phyloP scores from a whole-genome alignment of 1,140 invertebrate genomes.

The Meteorus sp. region DNA sequence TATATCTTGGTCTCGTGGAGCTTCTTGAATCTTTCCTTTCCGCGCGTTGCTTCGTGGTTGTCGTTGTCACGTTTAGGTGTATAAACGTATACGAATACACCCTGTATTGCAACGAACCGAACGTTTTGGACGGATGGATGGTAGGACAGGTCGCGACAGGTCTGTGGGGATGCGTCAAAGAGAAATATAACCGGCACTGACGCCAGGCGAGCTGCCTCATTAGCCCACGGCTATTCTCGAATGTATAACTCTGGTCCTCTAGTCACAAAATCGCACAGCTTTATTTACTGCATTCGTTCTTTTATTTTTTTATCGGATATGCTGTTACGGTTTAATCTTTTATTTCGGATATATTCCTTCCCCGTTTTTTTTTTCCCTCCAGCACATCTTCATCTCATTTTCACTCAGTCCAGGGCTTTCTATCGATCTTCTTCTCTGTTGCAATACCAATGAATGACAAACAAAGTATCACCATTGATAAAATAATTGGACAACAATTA shows the following conservation, averaged over 20 bases:
- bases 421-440: constrained; percentile 13
- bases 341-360: neutral
- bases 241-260: constrained; percentile 35
- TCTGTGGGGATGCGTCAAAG: constrained; percentile 58
- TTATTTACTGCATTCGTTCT: neutral
- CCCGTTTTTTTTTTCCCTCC: neutral
- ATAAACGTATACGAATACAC: constrained; percentile 28
- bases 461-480: too few species aligned
- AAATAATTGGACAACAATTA: too few species aligned
- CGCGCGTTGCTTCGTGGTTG: constrained; percentile 1
- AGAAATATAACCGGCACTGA: constrained; percentile 57
- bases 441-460: too few species aligned
- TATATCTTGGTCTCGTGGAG: too few species aligned
- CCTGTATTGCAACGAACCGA: neutral
- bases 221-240: constrained; percentile 53
- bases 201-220: constrained; percentile 55
- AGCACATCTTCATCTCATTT: too few species aligned
- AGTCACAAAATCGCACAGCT: too few species aligned
- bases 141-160: constrained; percentile 51
- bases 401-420: neutral
- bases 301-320: neutral
- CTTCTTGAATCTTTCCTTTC: constrained; percentile 13
- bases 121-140: constrained; percentile 40
- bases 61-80: constrained; percentile 13
- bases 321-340: too few species aligned